Percentiles rank a stretch among this genome's conserved stretches.
Evolutionary conservation across 2,113 vertebrate species (phyloP).

Genomic region (Spermophilus dauricus): DNA sequence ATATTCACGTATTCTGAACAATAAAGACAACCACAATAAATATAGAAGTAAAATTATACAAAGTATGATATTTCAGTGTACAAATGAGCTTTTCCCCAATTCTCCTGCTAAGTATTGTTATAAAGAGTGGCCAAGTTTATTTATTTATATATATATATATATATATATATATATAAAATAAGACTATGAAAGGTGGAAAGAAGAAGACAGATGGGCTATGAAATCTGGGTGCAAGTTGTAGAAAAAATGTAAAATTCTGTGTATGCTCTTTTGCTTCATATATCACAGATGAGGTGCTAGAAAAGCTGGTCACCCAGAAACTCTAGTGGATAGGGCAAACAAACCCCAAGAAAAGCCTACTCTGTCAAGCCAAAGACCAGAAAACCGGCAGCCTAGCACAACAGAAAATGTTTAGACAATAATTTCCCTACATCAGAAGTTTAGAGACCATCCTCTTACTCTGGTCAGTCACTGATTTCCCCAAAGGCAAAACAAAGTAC

Average conservation of each 20-base stretch:
- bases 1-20: neutral
- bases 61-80: neutral
- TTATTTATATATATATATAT: too few relatives aligned
- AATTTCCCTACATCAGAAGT: neutral
- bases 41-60: neutral
- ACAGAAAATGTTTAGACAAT: neutral
- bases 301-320: neutral
- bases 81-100: neutral
- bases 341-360: neutral
- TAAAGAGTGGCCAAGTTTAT: neutral
- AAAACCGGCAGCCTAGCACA: neutral
- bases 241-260: neutral
- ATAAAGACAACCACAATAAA: neutral
- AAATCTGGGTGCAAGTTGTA: neutral
- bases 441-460: too few relatives aligned
- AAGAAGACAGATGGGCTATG: fast-evolving
- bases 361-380: neutral
- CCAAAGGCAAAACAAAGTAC: too few relatives aligned
- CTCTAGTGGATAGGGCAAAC: neutral
- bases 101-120: neutral
- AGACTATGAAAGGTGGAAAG: neutral
- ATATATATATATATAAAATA: too few relatives aligned
- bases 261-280: neutral
- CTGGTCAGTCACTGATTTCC: too few relatives aligned
- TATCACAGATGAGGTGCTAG: neutral